A percentile compares a stretch with the other conserved stretches of the same genome.
Conservation (phyloP, 2,797 vertebrate species). For the Ficedula albicollis region DNA sequence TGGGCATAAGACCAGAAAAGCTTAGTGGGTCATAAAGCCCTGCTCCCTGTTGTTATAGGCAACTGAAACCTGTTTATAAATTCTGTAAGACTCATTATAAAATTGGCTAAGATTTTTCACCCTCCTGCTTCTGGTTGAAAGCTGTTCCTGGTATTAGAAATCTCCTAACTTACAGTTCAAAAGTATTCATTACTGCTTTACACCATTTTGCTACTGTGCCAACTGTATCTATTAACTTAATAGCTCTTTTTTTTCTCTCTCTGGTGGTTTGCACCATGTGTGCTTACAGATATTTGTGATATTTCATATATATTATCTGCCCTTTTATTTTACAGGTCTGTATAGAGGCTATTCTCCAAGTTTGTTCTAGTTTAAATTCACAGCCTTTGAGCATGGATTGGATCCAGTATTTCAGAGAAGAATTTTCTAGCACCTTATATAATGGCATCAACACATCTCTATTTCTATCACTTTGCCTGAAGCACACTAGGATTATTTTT, state of each 20-base stretch:
- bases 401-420: slow-evolving; percentile 7
- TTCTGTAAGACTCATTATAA: slow-evolving; percentile 3
- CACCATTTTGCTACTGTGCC: neutral
- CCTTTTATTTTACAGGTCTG: neutral
- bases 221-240: neutral
- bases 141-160: neutral
- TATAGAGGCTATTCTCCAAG: neutral
- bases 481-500: slow-evolving; percentile 38
- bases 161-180: neutral
- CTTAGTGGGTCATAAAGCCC: neutral
- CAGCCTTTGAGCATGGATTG: neutral
- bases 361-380: slow-evolving; percentile 34
- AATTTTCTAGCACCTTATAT: slow-evolving; percentile 49
- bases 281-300: slow-evolving; percentile 11
- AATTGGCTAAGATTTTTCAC: neutral
- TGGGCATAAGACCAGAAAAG: neutral
- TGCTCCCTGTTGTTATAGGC: neutral
- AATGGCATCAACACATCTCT: slow-evolving; percentile 25
- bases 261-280: neutral
- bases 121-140: neutral
- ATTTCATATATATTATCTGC: neutral
- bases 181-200: neutral
- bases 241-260: neutral
- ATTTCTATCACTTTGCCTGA: slow-evolving; percentile 56
- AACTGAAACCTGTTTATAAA: slow-evolving; percentile 3